Evolutionary conservation across 2,797 vertebrate genomes (phyloP).

Genomic region (Crossoptilon crossoptilon): DNA sequence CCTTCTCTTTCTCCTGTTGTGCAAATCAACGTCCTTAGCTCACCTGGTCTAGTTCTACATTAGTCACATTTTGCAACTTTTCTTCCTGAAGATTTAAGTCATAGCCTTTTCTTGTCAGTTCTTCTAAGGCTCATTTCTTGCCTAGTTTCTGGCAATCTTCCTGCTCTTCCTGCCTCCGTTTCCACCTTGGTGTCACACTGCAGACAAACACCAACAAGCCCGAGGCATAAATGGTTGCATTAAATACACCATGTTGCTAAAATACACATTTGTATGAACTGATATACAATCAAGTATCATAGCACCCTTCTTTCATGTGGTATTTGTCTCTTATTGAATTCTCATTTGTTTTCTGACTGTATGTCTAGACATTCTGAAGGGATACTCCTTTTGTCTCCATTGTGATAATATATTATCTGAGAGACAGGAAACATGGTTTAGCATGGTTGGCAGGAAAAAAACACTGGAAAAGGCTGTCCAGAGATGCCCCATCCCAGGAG

Average conservation of each 20-base stretch:
- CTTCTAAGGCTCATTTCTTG: background rate
- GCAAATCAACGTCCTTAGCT: slow-evolving; percentile 59
- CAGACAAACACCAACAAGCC: background rate
- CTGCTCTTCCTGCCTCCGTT: background rate
- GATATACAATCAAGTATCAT: background rate
- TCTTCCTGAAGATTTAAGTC: slow-evolving; percentile 10
- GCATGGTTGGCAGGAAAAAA: background rate
- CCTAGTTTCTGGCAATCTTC: background rate
- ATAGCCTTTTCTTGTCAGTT: background rate
- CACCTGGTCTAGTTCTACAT: slow-evolving; percentile 71
- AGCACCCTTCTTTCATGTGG: background rate
- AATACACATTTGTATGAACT: rapidly evolving
- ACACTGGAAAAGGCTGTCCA: background rate
- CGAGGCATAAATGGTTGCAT: background rate
- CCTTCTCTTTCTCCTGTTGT: slow-evolving; percentile 57
- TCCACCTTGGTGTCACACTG: background rate
- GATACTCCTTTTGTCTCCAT: background rate
- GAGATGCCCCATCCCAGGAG: too few relatives aligned
- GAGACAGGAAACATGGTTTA: background rate
- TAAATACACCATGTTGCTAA: background rate
- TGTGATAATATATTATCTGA: background rate
- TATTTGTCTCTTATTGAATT: background rate
- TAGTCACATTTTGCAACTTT: slow-evolving; percentile 55
- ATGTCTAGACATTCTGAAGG: background rate
- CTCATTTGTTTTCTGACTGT: background rate